Evolutionary conservation across 2,888 invertebrate genomes (phyloP).

Genomic region (Thecophora atra): DNA sequence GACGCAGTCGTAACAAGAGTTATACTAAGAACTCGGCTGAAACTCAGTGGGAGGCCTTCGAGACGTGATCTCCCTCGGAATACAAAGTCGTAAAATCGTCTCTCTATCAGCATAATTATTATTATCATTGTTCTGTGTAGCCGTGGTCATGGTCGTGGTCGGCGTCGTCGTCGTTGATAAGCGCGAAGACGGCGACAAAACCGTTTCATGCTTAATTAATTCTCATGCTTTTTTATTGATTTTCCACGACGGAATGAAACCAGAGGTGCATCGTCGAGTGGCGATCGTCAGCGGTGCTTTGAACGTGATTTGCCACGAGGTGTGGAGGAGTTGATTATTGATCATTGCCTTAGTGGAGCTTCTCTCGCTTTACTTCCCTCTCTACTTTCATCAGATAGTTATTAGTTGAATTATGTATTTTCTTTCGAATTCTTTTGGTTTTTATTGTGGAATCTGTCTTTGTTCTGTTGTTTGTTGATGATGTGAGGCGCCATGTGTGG

Average conservation of each 20-base stretch:
- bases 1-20: too few relatives aligned
- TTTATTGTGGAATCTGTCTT: neutral
- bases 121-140: constrained; percentile 48
- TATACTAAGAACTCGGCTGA: neutral
- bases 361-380: neutral
- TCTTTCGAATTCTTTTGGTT: constrained; percentile 11
- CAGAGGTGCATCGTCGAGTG: constrained; percentile 31
- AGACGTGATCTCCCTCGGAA: neutral
- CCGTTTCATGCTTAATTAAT: constrained; percentile 38
- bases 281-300: constrained; percentile 2
- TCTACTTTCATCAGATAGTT: constrained; percentile 27
- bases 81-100: neutral
- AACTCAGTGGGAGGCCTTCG: constrained; percentile 17
- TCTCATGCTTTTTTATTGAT: neutral
- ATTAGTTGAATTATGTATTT: constrained; percentile 35
- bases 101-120: constrained; percentile 41
- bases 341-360: neutral
- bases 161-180: constrained; percentile 32
- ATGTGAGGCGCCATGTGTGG: constrained; percentile 30
- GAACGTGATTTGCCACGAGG: neutral
- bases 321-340: neutral
- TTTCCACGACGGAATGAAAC: constrained; percentile 8
- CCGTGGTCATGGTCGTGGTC: constrained; percentile 41
- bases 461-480: neutral
- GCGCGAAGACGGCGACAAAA: constrained; percentile 46